Evolutionary conservation across 2,888 invertebrate genomes (phyloP).

Genomic region (Scaptomyza parva): DNA sequence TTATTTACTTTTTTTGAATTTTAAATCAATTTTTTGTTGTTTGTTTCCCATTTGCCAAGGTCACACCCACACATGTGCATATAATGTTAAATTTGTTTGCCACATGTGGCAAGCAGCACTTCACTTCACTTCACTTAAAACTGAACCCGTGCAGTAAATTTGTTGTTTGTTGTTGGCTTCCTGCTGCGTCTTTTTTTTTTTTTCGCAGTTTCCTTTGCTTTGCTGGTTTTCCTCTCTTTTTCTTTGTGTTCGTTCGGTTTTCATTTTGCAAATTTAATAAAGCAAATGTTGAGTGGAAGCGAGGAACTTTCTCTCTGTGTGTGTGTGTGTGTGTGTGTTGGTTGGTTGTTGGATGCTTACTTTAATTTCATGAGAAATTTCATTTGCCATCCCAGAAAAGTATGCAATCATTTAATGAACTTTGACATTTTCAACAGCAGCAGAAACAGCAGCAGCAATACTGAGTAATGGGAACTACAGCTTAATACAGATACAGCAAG

Average conservation of each 20-base stretch:
- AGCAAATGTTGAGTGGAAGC: slow-evolving; percentile 19
- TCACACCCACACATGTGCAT: background rate
- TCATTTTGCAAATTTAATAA: slow-evolving; percentile 45
- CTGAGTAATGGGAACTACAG: too few relatives aligned
- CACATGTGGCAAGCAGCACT: slow-evolving; percentile 4
- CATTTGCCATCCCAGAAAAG: slow-evolving; percentile 53
- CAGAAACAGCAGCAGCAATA: slow-evolving; percentile 3
- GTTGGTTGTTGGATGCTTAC: too few relatives aligned
- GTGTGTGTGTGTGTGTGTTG: slow-evolving; percentile 26
- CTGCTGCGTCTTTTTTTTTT: slow-evolving; percentile 22
- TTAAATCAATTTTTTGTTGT: background rate
- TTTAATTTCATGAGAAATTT: slow-evolving; percentile 65
- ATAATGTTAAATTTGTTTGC: background rate
- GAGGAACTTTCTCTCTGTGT: slow-evolving; percentile 1
- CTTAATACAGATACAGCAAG: too few relatives aligned
- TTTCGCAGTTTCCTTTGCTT: too few relatives aligned
- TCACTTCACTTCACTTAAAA: slow-evolving; percentile 12
- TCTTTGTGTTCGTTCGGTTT: background rate
- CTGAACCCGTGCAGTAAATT: slow-evolving; percentile 42
- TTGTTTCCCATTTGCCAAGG: too few relatives aligned
- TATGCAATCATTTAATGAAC: slow-evolving; percentile 66
- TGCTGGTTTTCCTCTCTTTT: slow-evolving; percentile 8
- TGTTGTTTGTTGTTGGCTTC: slow-evolving; percentile 38
- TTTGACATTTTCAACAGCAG: slow-evolving; percentile 56
- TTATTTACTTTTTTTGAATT: background rate